Evolutionary conservation across 2,113 vertebrate genomes (phyloP), one percentile per base, ranked within the genome.

Genomic region (Oenanthe oenanthe): DNA sequence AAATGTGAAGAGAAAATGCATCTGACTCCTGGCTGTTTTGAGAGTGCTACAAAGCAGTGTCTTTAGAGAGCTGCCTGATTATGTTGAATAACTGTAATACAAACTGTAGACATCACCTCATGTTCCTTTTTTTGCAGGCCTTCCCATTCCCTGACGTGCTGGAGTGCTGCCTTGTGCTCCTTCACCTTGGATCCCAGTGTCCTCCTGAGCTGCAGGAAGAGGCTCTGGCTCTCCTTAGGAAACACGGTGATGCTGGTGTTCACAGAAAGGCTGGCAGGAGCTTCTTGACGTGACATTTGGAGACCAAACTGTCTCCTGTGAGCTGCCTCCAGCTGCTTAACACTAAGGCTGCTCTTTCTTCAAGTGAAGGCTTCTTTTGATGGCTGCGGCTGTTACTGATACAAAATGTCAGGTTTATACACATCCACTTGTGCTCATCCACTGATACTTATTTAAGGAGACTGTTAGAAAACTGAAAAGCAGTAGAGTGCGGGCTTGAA

Each of bases 91-190:
- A 5, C 40, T 62, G 7, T 3, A 62, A 36, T 4, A 53, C 1
- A 56, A 81, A 67, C 31, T 56, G 7, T 8, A 68, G 50, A 34
- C 7, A 25, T 73, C 22, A 61, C 60, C 38, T 82, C 1, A 0
- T 19, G 50, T 51, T 85, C 93, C 93, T 42, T 85, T 48, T 71
- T 70, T 67, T 96, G 50, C 96, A 99, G 99, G 93, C 82, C 76
- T 98, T 96, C 94, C 98, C 98, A 1, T 99, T 98, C 85, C 99
- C 99, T 0, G 98, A 99, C 0, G 99, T 99, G 13, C 71, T 98
- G 24, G 99, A 99, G 61, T 99, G 99, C 89, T 99, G 99, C 82
- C 98, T 99, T 5, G 97, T 99, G 7, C 86, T 99, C 17, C 98
- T 99, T n/a, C 97, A 98, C 93, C 38, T 98, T 3, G 73, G 93